Percentiles rank a stretch among this genome's conserved stretches.
phyloP scores from a whole-genome alignment of 2,888 invertebrate species.

The Leuctra nigra region DNA sequence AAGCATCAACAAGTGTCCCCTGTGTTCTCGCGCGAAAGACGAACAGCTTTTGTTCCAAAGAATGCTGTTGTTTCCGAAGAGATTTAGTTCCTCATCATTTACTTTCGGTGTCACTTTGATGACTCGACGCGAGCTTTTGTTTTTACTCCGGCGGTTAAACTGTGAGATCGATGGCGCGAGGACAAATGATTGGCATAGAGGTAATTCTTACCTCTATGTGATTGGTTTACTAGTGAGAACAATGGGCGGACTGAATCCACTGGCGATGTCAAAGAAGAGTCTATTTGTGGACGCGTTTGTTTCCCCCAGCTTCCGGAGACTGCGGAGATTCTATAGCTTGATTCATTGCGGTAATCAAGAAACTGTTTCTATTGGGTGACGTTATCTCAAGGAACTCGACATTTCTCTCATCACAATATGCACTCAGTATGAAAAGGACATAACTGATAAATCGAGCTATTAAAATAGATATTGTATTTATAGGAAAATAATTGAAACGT shows the following conservation, averaged over 20 bases:
- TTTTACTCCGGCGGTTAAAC: neutral
- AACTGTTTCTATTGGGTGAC: no score
- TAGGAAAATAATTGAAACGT: no score
- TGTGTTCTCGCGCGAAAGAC: neutral
- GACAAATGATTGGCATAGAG: slow-evolving; percentile 16
- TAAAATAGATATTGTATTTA: no score
- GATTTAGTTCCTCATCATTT: slow-evolving; percentile 19
- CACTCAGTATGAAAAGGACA: no score
- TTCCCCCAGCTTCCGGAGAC: no score
- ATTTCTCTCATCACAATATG: no score
- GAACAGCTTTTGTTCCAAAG: neutral
- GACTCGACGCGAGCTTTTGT: slow-evolving; percentile 13
- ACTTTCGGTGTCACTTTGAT: slow-evolving; percentile 1
- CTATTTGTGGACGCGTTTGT: neutral
- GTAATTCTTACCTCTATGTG: no score
- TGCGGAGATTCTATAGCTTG: no score
- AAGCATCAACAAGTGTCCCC: slow-evolving; percentile 14
- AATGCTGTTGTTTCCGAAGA: slow-evolving; percentile 12
- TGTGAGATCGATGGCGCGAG: neutral
- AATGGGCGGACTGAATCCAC: neutral
- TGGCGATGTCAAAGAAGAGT: neutral
- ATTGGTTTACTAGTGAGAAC: neutral
- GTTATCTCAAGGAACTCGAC: no score
- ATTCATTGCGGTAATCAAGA: no score
- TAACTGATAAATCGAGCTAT: no score